Evolutionary conservation across 2,888 invertebrate genomes (phyloP), one percentile per base, ranked within the genome.

Genomic region (Fragum whitleyi): DNA sequence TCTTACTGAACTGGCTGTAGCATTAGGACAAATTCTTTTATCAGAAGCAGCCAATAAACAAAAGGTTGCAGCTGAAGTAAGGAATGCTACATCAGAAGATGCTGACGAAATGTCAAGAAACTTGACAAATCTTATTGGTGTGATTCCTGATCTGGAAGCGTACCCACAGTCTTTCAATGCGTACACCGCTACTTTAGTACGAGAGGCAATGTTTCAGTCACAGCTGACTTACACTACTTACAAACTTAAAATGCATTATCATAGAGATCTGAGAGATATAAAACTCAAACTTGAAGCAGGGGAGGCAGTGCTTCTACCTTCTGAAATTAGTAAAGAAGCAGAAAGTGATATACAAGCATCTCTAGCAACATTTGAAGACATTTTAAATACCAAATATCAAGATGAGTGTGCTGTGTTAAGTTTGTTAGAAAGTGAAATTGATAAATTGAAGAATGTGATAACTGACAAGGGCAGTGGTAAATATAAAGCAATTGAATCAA

Each of bases 161-260:
- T 87, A 87, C 69, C 86, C 87, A n/a, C 79, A 86, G 55, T 86
- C 86, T 28, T 79, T 90, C 70, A 82, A 87, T 47, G 81, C 83
- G 11, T 87, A 91, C 87, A 88, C 90, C 74, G 96, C 96, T 87
- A 96, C 96, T 74, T 95, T 96, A 47, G 96, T 96, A 26, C 96
- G 96, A 39, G 96, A 96, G 89, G 96, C 97, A 6, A 96, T 96
- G 96, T 96, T 96, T 53, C 95, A 96, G 79, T 97, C 97, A 0
- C 96, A 94, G 39, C 88, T 94, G 74, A 89, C 91, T 2, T 92
- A 93, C 72, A 89, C 88, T 57, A 87, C 90, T 71, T 89, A 88
- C 73, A 91, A 91, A 79, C 80, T 89, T 69, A 90, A 90, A 74
- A 74, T 92, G 61, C 83, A 89, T 36, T 90, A 91, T 73, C 88